Conservation (phyloP, 2,888 invertebrate species). For the Myathropa florea region DNA sequence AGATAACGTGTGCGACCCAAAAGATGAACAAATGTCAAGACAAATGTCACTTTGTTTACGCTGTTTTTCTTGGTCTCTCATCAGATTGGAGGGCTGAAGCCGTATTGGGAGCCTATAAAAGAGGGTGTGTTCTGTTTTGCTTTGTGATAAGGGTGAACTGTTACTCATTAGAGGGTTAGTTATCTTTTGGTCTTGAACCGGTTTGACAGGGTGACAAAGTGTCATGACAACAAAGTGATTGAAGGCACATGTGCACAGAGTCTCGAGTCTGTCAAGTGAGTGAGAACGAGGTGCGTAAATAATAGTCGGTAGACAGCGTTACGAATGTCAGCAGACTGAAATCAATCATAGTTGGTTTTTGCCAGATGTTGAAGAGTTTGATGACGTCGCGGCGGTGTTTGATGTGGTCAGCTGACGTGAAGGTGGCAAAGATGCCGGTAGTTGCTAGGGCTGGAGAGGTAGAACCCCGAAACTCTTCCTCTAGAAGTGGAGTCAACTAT, state of each 20-base stretch:
- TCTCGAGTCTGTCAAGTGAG: not conserved
- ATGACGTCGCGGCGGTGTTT: no score
- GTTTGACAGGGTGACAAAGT: not conserved
- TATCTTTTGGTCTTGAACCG: not conserved
- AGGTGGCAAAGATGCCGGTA: no score
- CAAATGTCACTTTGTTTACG: not conserved
- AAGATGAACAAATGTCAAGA: slow-evolving; percentile 14
- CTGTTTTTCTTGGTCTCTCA: not conserved
- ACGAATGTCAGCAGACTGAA: not conserved
- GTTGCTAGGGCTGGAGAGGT: no score
- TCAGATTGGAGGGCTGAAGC: not conserved
- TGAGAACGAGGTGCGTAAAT: not conserved
- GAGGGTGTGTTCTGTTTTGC: not conserved
- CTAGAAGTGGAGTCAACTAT: not conserved
- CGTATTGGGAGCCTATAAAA: not conserved
- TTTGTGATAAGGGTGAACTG: not conserved
- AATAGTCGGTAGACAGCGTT: not conserved
- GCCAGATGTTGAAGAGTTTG: no score
- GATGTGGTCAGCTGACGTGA: no score
- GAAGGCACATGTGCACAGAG: not conserved
- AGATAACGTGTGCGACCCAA: slow-evolving; percentile 17
- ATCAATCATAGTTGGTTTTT: no score
- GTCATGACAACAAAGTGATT: not conserved
- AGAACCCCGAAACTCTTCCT: not conserved
- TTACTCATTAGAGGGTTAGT: not conserved